Conservation (phyloP, 2,113 vertebrate genomes). For the Orcinus orca region DNA sequence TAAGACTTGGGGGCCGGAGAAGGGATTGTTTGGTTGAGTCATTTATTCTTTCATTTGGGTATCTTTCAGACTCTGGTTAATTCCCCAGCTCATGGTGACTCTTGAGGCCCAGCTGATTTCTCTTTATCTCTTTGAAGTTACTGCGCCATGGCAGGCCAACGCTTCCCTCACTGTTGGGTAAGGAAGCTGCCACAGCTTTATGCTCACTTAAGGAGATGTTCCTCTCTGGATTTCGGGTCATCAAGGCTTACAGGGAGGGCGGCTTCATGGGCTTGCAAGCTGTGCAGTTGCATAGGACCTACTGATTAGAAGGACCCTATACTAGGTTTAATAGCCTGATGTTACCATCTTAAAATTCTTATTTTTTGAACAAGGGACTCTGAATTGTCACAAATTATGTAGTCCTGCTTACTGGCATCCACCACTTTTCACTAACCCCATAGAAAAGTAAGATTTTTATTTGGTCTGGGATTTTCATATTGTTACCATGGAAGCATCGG, state of each 20-base stretch:
- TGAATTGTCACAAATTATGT: neutral
- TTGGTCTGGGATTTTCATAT: conserved; percentile 23
- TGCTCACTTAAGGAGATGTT: neutral
- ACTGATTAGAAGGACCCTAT: neutral
- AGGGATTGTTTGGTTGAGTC: neutral
- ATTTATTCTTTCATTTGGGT: neutral
- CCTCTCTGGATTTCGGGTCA: neutral
- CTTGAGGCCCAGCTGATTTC: neutral
- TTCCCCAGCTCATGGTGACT: neutral
- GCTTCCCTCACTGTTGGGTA: neutral
- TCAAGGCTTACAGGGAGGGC: neutral
- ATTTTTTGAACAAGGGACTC: neutral
- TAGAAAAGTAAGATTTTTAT: neutral
- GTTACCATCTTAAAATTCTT: neutral
- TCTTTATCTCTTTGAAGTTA: conserved; percentile 1
- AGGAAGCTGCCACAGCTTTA: neutral
- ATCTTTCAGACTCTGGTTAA: conserved; percentile 36
- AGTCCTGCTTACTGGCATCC: neutral
- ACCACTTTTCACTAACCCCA: neutral
- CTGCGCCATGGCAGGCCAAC: neutral
- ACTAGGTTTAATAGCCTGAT: neutral
- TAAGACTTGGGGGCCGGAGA: neutral
- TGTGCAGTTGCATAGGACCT: neutral
- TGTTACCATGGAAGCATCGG: neutral
- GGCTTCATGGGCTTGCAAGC: neutral